Evolutionary conservation across 2,113 vertebrate species (phyloP), one percentile per base, ranked within the genome.

Genomic region (Shinisaurus crocodilurus): DNA sequence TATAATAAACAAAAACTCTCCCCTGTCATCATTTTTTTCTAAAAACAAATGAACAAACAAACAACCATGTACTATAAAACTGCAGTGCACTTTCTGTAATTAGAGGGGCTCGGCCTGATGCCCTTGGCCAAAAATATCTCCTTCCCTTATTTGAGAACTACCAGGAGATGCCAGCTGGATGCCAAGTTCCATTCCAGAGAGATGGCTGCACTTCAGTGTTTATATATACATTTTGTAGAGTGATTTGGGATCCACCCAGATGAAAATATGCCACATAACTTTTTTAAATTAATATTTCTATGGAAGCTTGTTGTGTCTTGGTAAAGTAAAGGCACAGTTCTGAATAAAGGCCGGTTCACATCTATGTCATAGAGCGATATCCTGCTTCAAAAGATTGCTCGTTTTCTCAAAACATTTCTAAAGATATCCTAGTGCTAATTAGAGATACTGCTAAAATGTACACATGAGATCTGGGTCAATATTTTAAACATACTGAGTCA

Each of bases 111-210:
- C 93, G 89, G 91, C 90, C 92, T 93, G 88, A 16, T 95, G 95
- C 88, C 94, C 95, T 96, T 95, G 94, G 92, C 93, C 94, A 96
- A 94, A 95, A 96, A 96, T 96, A 96, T 95, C 89, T 85, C 80
- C 90, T 90, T 94, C 72, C 85, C 82, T 94, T 96, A 94, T 96
- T 95, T 96, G 95, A 89, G 83, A 95, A 86, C 82, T 65, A 40
- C 45, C 91, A 93, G 82, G 3, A 0, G 70, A 86, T 92, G 96
- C 95, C 95, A 96, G 94, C 92, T 96, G 96, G 92, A 94, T 91
- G 80, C 85, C 85, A 92, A 92, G 43, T 90, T 85, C 90, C 93
- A 92, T 92, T 94, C 92, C 96, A 94, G 92, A 92, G 0, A 0
- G 0, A 0, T 1, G 54, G 85, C 88, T 94, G 91, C 82, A 89